phyloP scores from a whole-genome alignment of 2,888 invertebrate genomes.

The Acanthosepion esculentum region DNA sequence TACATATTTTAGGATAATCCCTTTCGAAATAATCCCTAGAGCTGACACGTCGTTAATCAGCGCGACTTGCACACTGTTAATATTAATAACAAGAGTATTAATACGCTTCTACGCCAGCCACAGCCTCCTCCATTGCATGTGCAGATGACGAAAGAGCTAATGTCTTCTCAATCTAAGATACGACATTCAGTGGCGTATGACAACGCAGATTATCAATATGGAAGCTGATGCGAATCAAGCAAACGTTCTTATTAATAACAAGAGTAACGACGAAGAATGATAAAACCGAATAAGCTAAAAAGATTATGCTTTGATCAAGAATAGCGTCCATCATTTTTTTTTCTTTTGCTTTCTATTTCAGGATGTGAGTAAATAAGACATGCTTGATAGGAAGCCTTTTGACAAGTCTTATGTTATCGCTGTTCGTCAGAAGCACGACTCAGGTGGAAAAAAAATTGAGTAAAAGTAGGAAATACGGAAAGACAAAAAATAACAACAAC shows the following conservation, averaged over 20 bases:
- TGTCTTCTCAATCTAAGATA: not conserved
- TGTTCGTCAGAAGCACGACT: not conserved
- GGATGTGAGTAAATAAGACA: not conserved
- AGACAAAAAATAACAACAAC: not conserved
- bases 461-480: not conserved
- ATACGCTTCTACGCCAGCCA: not conserved
- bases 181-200: not conserved
- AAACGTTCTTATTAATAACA: not conserved
- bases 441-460: not conserved
- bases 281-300: not conserved
- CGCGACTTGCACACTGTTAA: not conserved
- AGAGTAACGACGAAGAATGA: not conserved
- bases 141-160: not conserved
- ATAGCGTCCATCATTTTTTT: not conserved
- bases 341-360: fast-evolving
- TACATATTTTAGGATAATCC: not conserved
- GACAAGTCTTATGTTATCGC: not conserved
- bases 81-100: not conserved
- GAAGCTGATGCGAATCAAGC: not conserved
- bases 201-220: not conserved
- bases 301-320: not conserved
- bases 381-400: not conserved
- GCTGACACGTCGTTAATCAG: not conserved
- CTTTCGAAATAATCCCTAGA: not conserved
- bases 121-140: not conserved